Percentiles rank a stretch among this genome's conserved stretches.
Conservation (phyloP, 2,797 vertebrate species). For the Eidolon dupreanum region DNA sequence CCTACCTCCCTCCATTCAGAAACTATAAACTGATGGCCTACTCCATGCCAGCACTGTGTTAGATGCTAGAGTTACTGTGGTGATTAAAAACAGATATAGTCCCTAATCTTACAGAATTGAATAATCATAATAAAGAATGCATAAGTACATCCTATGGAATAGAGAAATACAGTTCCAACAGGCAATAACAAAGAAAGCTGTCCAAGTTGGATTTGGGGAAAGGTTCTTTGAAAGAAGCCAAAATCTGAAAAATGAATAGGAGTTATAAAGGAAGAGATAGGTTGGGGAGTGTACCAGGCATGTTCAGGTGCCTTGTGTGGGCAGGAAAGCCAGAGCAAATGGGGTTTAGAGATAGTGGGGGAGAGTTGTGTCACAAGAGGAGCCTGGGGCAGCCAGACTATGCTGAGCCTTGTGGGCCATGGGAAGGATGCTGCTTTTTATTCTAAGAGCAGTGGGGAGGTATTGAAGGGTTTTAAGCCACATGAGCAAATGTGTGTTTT, state of each 20-base stretch:
- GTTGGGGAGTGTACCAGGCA: not conserved
- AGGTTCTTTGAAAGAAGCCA: not conserved
- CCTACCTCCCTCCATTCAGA: not conserved
- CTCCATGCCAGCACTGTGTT: not conserved
- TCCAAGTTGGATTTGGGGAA: not conserved
- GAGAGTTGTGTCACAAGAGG: not conserved
- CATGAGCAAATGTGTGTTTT: not conserved
- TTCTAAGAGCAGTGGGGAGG: not conserved
- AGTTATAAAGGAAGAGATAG: not conserved
- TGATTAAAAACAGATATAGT: not conserved
- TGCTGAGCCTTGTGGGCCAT: not conserved
- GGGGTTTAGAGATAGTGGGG: not conserved
- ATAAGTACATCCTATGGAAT: not conserved
- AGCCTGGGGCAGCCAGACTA: not conserved
- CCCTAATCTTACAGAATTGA: not conserved
- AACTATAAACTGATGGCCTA: not conserved
- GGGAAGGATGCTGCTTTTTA: not conserved
- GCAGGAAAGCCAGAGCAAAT: not conserved
- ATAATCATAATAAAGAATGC: not conserved
- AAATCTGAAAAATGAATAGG: not conserved
- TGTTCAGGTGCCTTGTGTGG: not conserved
- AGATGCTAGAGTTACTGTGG: slow-evolving; percentile 11
- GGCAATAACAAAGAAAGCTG: not conserved
- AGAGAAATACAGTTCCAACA: not conserved
- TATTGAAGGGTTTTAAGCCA: not conserved